These are phyloP conservation scores for Erithacus rubecula DNA, from an alignment of 2,797 vertebrate species.

Conservation along the genomic window DNA sequence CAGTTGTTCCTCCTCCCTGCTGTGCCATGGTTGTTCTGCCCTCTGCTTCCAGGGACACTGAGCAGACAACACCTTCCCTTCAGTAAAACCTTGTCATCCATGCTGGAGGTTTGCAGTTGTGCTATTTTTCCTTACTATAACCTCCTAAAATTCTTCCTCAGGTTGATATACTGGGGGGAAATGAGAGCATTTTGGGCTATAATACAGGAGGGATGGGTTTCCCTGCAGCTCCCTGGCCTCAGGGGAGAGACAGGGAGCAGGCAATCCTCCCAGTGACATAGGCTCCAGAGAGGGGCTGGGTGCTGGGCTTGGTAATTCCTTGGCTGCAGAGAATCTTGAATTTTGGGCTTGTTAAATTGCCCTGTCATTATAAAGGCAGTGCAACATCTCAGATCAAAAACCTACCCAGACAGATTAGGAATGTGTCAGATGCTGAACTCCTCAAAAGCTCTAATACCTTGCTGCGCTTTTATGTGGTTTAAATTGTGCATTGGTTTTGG, in stretches of 20 bases:
- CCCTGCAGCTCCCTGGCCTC: background rate
- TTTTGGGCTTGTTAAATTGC: conserved; percentile 16
- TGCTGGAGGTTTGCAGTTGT: background rate
- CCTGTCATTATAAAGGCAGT: background rate
- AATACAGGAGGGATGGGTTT: rapidly evolving
- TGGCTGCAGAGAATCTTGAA: background rate
- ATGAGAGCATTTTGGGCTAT: background rate
- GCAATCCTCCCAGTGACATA: rapidly evolving
- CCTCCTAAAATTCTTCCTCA: background rate
- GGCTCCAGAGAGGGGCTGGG: background rate
- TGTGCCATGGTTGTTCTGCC: rapidly evolving
- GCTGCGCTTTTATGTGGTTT: conserved; percentile 60
- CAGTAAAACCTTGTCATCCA: rapidly evolving
- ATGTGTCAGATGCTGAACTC: conserved; percentile 41
- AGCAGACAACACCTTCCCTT: background rate
- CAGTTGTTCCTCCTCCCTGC: background rate
- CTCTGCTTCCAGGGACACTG: background rate
- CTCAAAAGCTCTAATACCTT: conserved; percentile 54
- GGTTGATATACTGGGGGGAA: background rate
- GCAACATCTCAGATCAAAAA: conserved; percentile 34
- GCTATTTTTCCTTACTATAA: background rate
- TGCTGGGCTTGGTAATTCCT: background rate
- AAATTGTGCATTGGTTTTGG: conserved; percentile 37
- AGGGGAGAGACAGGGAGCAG: rapidly evolving
- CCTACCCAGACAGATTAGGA: conserved; percentile 46